A percentile compares a stretch with the other conserved stretches of the same genome.
Conservation (phyloP, 2,113 vertebrate genomes). For the Passer montanus region DNA sequence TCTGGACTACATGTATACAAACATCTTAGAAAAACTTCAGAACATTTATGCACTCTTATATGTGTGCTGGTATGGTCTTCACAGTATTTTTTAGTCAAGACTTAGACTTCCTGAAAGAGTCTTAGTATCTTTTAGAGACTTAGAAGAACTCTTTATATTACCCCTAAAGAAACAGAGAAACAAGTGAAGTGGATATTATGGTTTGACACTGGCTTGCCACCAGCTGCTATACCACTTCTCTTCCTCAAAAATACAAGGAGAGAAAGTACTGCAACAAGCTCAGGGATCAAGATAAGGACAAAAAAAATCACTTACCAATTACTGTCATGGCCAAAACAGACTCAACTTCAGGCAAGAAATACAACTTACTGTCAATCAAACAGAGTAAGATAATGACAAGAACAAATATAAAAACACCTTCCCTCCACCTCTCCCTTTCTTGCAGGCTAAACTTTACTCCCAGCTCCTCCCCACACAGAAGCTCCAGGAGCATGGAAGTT, state of each 20-base stretch:
- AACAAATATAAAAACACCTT: not conserved
- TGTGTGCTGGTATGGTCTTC: not conserved
- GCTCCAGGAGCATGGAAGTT: not conserved
- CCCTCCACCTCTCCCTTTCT: fast-evolving
- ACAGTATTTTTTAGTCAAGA: not conserved
- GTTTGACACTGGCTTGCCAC: not conserved
- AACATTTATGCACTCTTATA: not conserved
- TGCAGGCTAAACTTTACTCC: not conserved
- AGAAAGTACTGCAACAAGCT: not conserved
- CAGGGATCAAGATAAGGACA: not conserved
- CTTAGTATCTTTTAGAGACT: not conserved
- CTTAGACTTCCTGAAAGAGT: not conserved
- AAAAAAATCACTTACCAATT: not conserved
- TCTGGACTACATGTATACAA: not conserved
- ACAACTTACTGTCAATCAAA: not conserved
- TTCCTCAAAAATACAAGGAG: not conserved
- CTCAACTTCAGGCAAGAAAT: not conserved
- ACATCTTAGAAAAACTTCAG: not conserved
- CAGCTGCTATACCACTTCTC: no score
- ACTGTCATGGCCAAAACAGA: fast-evolving
- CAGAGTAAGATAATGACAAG: not conserved
- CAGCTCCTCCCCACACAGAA: not conserved
- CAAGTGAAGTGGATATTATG: not conserved
- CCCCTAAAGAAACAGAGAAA: not conserved
- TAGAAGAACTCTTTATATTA: not conserved